Evolutionary conservation across 2,888 invertebrate genomes (phyloP).

Genomic region (Alloscopus bannaensis): DNA sequence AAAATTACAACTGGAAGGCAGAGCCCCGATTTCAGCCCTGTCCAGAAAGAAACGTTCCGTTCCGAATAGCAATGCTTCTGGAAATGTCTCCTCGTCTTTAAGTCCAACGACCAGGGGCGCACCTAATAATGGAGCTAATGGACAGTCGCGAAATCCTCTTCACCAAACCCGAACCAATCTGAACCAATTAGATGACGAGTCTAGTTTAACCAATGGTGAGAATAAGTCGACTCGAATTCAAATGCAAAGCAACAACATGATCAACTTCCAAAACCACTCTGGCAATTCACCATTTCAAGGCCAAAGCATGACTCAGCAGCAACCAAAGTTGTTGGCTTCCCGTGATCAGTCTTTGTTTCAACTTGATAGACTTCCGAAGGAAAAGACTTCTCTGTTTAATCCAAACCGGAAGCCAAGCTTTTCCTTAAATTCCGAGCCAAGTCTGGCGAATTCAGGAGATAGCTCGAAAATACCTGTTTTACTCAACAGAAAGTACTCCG

Average conservation of each 20-base stretch:
- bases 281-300: slow-evolving; percentile 35
- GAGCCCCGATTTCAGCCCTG: slow-evolving; percentile 66
- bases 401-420: slow-evolving; percentile 48
- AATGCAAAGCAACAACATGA: slow-evolving; percentile 43
- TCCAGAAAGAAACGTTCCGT: slow-evolving; percentile 65
- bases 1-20: slow-evolving; percentile 70
- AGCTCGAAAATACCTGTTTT: slow-evolving; percentile 59
- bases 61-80: slow-evolving; percentile 24
- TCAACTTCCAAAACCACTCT: slow-evolving; percentile 50
- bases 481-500: slow-evolving; percentile 59
- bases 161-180: slow-evolving; percentile 61
- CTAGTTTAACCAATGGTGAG: slow-evolving; percentile 48
- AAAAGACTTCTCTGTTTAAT: slow-evolving; percentile 46
- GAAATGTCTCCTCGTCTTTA: slow-evolving; percentile 68
- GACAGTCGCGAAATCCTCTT: slow-evolving; percentile 57
- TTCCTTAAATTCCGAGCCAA: slow-evolving; percentile 36
- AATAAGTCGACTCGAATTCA: slow-evolving; percentile 49
- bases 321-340: slow-evolving; percentile 26
- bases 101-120: slow-evolving; percentile 46
- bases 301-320: slow-evolving; percentile 35
- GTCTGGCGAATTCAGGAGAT: slow-evolving; percentile 48
- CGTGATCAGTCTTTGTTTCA: slow-evolving; percentile 69
- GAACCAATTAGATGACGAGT: slow-evolving; percentile 57
- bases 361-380: slow-evolving; percentile 64
- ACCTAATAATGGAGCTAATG: slow-evolving; percentile 30